phyloP scores from a whole-genome alignment of 2,888 invertebrate species.

The Aporophyla nigra region DNA sequence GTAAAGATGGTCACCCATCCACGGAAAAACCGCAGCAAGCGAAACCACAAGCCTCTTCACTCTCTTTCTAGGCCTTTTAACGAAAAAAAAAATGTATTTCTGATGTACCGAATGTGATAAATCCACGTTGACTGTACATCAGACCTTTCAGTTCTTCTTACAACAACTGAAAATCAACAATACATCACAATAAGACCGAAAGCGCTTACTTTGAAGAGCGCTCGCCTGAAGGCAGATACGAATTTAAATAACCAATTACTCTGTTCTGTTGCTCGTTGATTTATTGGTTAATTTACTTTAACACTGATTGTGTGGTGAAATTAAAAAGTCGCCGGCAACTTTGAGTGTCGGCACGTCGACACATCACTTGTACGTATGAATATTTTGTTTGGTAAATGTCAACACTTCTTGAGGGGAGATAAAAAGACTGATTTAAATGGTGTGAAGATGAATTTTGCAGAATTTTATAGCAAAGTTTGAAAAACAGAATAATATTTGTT shows the following conservation, averaged over 20 bases:
- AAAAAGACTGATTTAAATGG: constrained; percentile 10
- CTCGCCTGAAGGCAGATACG: constrained; percentile 62
- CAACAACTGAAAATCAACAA: constrained; percentile 57
- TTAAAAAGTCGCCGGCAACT: constrained; percentile 69
- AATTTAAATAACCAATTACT: constrained; percentile 78
- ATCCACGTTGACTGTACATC: neutral
- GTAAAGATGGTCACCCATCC: no score
- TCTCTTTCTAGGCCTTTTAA: no score
- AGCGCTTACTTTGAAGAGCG: constrained; percentile 51
- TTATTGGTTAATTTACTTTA: constrained; percentile 74
- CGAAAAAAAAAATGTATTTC: no score
- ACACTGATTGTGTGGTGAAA: constrained; percentile 74
- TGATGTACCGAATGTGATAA: neutral
- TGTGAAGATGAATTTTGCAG: neutral
- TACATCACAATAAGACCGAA: constrained; percentile 58
- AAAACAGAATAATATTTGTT: neutral
- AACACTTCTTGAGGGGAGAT: constrained; percentile 48
- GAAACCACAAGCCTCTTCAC: no score
- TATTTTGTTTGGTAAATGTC: constrained; percentile 60
- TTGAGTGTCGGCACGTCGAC: constrained; percentile 56
- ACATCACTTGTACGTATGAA: constrained; percentile 44
- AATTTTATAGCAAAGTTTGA: neutral
- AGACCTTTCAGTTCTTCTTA: constrained; percentile 11
- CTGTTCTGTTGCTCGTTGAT: constrained; percentile 65
- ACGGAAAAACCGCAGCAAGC: no score